phyloP scores from a whole-genome alignment of 2,888 invertebrate species.

The Cyclophora punctaria region DNA sequence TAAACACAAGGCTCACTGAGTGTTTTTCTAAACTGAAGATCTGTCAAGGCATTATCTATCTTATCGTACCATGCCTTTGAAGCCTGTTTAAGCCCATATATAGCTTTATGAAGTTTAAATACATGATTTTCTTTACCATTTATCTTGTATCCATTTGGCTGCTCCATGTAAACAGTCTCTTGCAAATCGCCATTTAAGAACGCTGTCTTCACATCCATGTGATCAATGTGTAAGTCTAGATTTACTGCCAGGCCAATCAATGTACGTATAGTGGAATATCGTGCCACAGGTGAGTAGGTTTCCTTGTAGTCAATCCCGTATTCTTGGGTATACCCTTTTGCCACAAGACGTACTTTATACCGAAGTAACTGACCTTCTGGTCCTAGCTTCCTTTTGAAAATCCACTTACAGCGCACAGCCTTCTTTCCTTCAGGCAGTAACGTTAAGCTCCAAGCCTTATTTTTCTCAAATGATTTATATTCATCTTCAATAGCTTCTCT shows the following conservation, averaged over 20 bases:
- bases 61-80: no score
- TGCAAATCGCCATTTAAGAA: constrained; percentile 8
- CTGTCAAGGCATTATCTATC: no score
- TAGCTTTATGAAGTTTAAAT: constrained; percentile 9
- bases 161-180: constrained; percentile 8
- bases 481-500: not conserved
- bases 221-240: constrained; percentile 6
- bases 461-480: not conserved
- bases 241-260: constrained; percentile 6
- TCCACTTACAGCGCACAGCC: not conserved
- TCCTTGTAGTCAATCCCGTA: constrained; percentile 2
- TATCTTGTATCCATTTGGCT: constrained; percentile 3
- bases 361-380: not conserved
- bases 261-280: constrained; percentile 7
- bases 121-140: constrained; percentile 5
- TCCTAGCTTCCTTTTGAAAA: not conserved
- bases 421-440: not conserved
- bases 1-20: no score
- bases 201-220: constrained; percentile 9
- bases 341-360: not conserved
- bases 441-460: not conserved
- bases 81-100: constrained; percentile 13
- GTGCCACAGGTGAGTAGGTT: constrained; percentile 8
- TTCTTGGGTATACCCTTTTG: not conserved
- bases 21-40: no score